Evolutionary conservation across 2,888 invertebrate genomes (phyloP), one percentile per base, ranked within the genome.

Genomic region (Drosophila borborema): DNA sequence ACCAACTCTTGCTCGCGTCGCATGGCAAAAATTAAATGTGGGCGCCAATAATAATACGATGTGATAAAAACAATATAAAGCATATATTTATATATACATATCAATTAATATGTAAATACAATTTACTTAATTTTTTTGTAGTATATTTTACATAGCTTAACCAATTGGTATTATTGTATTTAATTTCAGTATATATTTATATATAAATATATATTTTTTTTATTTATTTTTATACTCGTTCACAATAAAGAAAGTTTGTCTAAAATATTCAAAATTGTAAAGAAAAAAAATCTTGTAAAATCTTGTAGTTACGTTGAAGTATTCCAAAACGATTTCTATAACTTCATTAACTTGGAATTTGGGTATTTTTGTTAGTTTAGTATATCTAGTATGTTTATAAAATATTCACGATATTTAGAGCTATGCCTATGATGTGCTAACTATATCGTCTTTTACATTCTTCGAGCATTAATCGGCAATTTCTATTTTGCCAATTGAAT

Each of bases 41-140:
- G 54, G 72, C 54, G 63, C 72, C 75, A 85, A 80, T 79, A 81
- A 85, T 71, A 82, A 82, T 72, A 70, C 66, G 65, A 62, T 67
- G 74, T 66, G 74, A 79, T 77, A 71, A 80, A 81, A 81, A 80
- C 65, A 81, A 81, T 79, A 74, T 23, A 56, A 62, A 66, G 60
- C 65, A 56, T 54, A 63, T 36, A 7, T 55, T 48, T 36, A 48
- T 9, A 10, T 45, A 46, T 9, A 34, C 20, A 38, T 16, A 14
- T 31, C 16, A 28, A 49, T 49, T 49, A 49, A 49, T 49, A 31
- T 31, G 49, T 49, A 31, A 23, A 51, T 18, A 51, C 49, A 36
- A 51, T 34, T 36, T 4, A 6, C 12, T 38, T 38, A 0, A 4
- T 23, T 20, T 12, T 31, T 31, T 7, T 20, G 56, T 49, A 60